These are phyloP conservation scores for Propsilocerus akamusi DNA, from an alignment of 1,140 invertebrate species.

Conservation along the genomic window DNA sequence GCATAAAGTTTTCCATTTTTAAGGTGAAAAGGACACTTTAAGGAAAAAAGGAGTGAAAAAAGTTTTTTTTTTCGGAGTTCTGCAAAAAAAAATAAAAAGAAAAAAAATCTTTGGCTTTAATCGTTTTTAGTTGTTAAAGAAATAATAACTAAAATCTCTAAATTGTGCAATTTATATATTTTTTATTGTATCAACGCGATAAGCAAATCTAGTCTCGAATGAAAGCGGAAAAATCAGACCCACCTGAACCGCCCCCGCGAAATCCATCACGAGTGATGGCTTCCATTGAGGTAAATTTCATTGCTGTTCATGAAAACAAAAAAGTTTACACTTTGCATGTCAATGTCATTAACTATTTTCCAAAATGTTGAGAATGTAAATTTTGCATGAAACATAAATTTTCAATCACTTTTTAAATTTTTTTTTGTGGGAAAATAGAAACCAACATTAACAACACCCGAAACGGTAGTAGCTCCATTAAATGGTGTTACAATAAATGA, in stretches of 20 bases:
- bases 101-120: no score
- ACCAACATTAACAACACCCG: not conserved
- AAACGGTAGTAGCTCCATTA: not conserved
- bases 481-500: no score
- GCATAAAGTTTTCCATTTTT: not conserved
- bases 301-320: conserved; percentile 21
- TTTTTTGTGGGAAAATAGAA: not conserved
- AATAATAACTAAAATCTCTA: no score
- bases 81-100: not conserved
- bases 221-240: no score
- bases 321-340: no score
- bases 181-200: no score
- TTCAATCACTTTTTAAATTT: not conserved
- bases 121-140: no score
- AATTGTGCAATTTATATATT: no score
- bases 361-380: no score
- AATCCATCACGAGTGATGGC: conserved; percentile 26
- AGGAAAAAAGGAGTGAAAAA: not conserved
- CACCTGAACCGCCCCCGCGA: conserved; percentile 24
- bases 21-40: not conserved
- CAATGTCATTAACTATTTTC: no score
- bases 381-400: not conserved
- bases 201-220: no score
- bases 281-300: conserved; percentile 21
- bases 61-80: not conserved